Conservation (phyloP, 2,888 invertebrate genomes). For the Autographa gamma region DNA sequence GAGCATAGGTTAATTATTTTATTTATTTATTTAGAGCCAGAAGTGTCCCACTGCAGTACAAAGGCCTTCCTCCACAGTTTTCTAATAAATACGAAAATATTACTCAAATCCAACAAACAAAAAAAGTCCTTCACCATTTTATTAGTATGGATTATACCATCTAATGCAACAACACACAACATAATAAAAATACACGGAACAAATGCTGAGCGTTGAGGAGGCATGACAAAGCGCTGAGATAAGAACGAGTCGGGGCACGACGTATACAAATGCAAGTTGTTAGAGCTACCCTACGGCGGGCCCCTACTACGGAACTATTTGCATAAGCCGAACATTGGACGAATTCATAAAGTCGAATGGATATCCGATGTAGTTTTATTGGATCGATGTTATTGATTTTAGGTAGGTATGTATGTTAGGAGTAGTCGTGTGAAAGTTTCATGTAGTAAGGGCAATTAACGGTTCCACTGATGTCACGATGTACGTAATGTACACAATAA, state of each 20-base stretch:
- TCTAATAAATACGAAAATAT: too few species aligned
- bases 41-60: too few species aligned
- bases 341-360: constrained; percentile 1
- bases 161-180: constrained; percentile 7
- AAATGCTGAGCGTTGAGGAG: constrained; percentile 38
- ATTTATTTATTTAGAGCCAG: too few species aligned
- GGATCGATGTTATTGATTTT: constrained; percentile 7
- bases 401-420: too few species aligned
- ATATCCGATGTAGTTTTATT: background rate
- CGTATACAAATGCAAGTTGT: constrained; percentile 56
- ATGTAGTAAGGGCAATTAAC: too few species aligned
- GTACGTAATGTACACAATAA: too few species aligned
- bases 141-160: background rate
- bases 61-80: too few species aligned
- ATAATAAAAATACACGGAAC: constrained; percentile 35
- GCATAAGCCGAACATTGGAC: constrained; percentile 9
- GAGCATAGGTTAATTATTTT: too few species aligned
- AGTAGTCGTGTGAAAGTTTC: too few species aligned
- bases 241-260: constrained; percentile 42
- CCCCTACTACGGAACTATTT: constrained; percentile 22
- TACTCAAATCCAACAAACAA: too few species aligned
- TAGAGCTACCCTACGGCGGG: constrained; percentile 42
- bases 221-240: constrained; percentile 55
- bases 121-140: too few species aligned
- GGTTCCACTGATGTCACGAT: too few species aligned